Evolutionary conservation across 2,797 vertebrate genomes (phyloP), one percentile per base, ranked within the genome.

Genomic region (Loris lydekkerianus): DNA sequence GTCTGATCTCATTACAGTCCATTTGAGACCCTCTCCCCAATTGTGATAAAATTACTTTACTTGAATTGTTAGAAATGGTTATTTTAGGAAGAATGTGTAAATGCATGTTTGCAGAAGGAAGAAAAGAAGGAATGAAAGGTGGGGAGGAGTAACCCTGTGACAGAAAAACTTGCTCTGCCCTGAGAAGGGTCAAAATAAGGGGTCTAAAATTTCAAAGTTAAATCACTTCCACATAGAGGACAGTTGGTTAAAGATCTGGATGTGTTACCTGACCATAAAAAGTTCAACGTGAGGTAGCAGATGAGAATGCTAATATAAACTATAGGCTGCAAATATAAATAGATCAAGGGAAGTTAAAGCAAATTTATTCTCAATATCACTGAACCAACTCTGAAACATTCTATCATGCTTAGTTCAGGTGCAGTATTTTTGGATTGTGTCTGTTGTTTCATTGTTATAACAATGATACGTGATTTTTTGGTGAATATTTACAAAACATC

Each of bases 81-180:
- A 43, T 91, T 97, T 88, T 18, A 92, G 37, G 25, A 46, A 96
- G 67, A 65, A 8, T 76, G 31, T 91, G 40, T 61, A 92, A 86
- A 70, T 43, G 11, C 7, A 40, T 60, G 49, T 34, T 73, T 49
- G 81, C 53, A 43, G 17, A 46, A 94, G 37, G 10, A 86, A 82
- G 29, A 72, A 85, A 83, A 85, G 18, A 94, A 83, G 27, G 58
- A 81, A 67, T 49, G 37, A 27, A 15, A 67, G 31, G 65, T 67
- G 20, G 53, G 60, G 20, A 46, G 61, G 29, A 84, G 82, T 70
- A 43, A 88, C 67, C 13, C 31, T 34, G 37, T 78, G 21, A 93
- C 23, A 53, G 60, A 82, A 93, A 83, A 92, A 65, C 72, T 67
- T 78, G 58, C 25, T 96, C 34, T 86, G 43, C 37, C 3, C 49